These are phyloP conservation scores for Apteryx mantelli DNA, from an alignment of 2,113 vertebrate species.

Conservation along the genomic window DNA sequence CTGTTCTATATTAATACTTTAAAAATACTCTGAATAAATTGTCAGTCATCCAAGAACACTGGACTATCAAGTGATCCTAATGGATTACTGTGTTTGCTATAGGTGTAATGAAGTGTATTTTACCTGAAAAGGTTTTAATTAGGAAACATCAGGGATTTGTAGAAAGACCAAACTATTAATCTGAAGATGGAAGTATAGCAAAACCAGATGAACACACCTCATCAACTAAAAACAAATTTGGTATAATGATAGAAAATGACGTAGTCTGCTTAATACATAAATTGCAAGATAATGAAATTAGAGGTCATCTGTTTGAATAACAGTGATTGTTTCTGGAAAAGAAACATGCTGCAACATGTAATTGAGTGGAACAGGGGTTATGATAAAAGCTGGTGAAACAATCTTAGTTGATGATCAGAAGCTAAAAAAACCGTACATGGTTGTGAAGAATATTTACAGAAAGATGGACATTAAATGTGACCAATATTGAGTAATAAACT, in stretches of 20 bases:
- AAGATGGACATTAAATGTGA: not conserved
- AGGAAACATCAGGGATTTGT: slow-evolving; percentile 23
- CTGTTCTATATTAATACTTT: not conserved
- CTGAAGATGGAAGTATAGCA: slow-evolving; percentile 38
- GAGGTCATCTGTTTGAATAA: not conserved
- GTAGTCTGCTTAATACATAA: slow-evolving; percentile 30
- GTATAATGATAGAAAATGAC: slow-evolving; percentile 50
- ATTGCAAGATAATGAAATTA: slow-evolving; percentile 56
- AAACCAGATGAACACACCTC: slow-evolving; percentile 40
- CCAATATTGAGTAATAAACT: not conserved
- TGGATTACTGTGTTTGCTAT: slow-evolving; percentile 16
- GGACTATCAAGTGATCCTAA: not conserved
- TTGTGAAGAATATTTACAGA: not conserved
- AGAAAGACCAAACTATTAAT: slow-evolving; percentile 20
- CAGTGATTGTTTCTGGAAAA: not conserved
- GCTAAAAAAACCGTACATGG: not conserved
- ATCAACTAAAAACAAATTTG: slow-evolving; percentile 39
- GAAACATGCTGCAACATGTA: not conserved
- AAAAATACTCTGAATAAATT: not conserved
- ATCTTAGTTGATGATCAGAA: not conserved
- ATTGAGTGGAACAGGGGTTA: not conserved
- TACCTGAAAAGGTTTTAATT: slow-evolving; percentile 56
- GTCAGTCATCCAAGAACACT: not conserved
- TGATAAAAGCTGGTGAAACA: slow-evolving; percentile 13
- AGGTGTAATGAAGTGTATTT: slow-evolving; percentile 28